Base-by-base conservation (phyloP, 2,797 vertebrate genomes). In the Phyllotis vaccarum region DNA sequence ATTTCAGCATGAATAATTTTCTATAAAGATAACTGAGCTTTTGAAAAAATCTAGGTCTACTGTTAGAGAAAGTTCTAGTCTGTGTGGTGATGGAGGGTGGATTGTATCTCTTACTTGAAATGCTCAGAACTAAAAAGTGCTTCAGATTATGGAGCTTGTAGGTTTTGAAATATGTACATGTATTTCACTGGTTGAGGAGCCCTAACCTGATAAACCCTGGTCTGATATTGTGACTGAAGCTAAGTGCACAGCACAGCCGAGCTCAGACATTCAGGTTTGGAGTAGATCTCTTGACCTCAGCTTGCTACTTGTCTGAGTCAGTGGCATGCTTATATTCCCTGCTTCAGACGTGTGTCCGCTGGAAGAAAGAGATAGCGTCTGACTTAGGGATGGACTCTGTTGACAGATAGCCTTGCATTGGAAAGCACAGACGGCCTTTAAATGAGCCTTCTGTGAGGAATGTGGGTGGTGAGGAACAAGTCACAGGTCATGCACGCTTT, bases 401-500 rank as follows among this genome's bases (percentile, higher is more conserved):
- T 83, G 37, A 72, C 19, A 34, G 9, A 19, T 19, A 58, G 56
- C 6, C 19, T 19, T 58, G 56, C 56, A 58, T 58, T 19, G 21
- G 56, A 56, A 17, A 58, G 56, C 56, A 21, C 56, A 58, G 56
- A 6, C 6, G 19, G 19, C 0, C 81, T 95, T 76, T 83, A 62
- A 49, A 43, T 75, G 40, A 96, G n/a, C 16, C 79, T 96, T 60
- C 11, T 85, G 5, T 54, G 94, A 80, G 40, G 86, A 54, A 49
- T 62, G 6, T 46, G 89, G 58, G 31, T 91, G 74, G 54, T 75
- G 34, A 66, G 54, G 24, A 9, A 49, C n/a, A n/a, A n/a, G n/a
- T n/a, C n/a, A n/a, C n/a, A n/a, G n/a, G 46, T 49, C 46, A 94
- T 66, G 21, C 58, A 31, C 62, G 80, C 96, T 97, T 98, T 91